A percentile compares a stretch with the other conserved stretches of the same genome.
Evolutionary conservation across 2,888 invertebrate species (phyloP).

Genomic region (Volucella inanis): DNA sequence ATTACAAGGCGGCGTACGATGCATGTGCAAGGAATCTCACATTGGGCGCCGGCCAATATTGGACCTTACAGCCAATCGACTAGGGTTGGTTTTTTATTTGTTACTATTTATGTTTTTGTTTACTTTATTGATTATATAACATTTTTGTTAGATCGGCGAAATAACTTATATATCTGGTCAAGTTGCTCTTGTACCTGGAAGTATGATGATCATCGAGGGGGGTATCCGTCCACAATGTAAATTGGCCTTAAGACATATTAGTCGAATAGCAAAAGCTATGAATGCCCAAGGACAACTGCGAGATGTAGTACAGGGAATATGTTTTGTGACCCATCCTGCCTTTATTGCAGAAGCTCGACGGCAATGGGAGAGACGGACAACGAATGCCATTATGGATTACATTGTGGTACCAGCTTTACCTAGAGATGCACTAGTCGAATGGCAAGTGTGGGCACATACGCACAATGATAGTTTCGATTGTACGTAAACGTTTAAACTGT

Average conservation of each 20-base stretch:
- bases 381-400: conserved; percentile 94
- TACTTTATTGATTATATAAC: not conserved
- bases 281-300: conserved; percentile 89
- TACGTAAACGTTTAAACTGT: conserved; percentile 82
- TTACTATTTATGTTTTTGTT: not conserved
- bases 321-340: conserved; percentile 90
- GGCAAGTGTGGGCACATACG: conserved; percentile 96
- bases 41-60: conserved; percentile 99
- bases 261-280: conserved; percentile 91
- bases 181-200: conserved; percentile 94
- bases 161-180: conserved; percentile 95
- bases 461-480: conserved; percentile 95
- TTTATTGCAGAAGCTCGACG: conserved; percentile 89
- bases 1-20: conserved; percentile 87
- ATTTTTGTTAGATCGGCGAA: conserved; percentile 87
- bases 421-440: conserved; percentile 91
- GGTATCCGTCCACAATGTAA: conserved; percentile 92
- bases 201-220: conserved; percentile 89
- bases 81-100: conserved; percentile 85
- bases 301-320: conserved; percentile 94
- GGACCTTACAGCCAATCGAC: conserved; percentile 97
- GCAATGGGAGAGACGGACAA: conserved; percentile 92
- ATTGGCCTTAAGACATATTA: conserved; percentile 92
- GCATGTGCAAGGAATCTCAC: conserved; percentile 97
- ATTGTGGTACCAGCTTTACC: conserved; percentile 93